phyloP scores from a whole-genome alignment of 2,888 invertebrate species.

The Patella caerulea region DNA sequence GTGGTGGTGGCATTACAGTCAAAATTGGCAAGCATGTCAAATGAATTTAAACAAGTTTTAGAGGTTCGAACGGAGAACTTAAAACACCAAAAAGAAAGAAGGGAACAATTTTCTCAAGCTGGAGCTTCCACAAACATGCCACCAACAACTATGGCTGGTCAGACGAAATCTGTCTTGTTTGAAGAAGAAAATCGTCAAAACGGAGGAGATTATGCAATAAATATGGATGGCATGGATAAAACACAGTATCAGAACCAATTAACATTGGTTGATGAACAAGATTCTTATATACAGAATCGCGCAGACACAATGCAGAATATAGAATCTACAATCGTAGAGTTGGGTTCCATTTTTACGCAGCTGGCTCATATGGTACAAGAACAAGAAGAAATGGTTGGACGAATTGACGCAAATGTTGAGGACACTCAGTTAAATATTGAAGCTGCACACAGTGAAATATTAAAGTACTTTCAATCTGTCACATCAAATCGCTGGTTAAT shows the following conservation, averaged over 20 bases:
- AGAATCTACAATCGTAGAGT: slow-evolving; percentile 97
- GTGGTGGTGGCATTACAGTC: slow-evolving; percentile 76
- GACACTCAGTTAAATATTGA: slow-evolving; percentile 97
- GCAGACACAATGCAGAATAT: slow-evolving; percentile 99
- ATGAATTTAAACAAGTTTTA: slow-evolving; percentile 96
- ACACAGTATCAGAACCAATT: slow-evolving; percentile 75
- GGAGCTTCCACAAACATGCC: slow-evolving; percentile 67
- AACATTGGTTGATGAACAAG: slow-evolving; percentile 86
- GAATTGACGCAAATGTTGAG: slow-evolving; percentile 97
- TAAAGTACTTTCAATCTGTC: slow-evolving; percentile 97
- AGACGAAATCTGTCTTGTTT: slow-evolving; percentile 72
- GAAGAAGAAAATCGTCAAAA: slow-evolving; percentile 70
- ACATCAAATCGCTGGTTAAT: slow-evolving; percentile 98
- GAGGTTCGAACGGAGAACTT: slow-evolving; percentile 98
- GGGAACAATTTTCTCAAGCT: slow-evolving; percentile 82
- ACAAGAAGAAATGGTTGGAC: slow-evolving; percentile 94
- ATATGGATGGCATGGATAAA: slow-evolving; percentile 79
- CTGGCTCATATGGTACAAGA: slow-evolving; percentile 90
- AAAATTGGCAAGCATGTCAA: slow-evolving; percentile 95
- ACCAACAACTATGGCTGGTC: slow-evolving; percentile 69
- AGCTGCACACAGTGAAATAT: slow-evolving; percentile 95
- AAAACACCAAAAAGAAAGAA: slow-evolving; percentile 91
- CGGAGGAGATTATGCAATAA: slow-evolving; percentile 85
- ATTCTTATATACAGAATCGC: slow-evolving; percentile 90
- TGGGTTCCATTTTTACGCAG: slow-evolving; percentile 98